Evolutionary conservation across 2,888 invertebrate genomes (phyloP).

Genomic region (Eilema caniola): DNA sequence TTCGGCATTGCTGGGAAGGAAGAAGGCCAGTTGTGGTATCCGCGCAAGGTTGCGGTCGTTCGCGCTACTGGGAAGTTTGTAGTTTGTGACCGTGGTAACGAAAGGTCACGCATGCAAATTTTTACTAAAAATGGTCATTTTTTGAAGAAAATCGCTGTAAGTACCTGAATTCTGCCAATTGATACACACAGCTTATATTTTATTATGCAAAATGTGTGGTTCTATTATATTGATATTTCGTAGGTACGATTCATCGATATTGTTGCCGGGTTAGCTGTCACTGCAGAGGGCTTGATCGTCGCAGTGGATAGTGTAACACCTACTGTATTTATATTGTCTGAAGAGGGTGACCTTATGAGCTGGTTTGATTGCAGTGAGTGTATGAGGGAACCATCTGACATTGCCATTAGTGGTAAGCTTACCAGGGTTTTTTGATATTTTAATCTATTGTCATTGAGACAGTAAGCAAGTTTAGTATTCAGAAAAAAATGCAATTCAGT

Average conservation of each 20-base stretch:
- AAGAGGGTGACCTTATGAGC: conserved; percentile 96
- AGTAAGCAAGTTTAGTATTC: background rate
- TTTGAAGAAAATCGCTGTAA: conserved; percentile 95
- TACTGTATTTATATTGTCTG: conserved; percentile 97
- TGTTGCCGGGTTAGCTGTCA: conserved; percentile 97
- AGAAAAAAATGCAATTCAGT: background rate
- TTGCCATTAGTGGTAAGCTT: conserved; percentile 94
- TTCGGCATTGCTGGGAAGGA: conserved; percentile 98
- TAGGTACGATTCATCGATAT: conserved; percentile 93
- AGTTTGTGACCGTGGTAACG: conserved; percentile 99
- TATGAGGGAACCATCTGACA: conserved; percentile 99
- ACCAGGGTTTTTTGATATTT: background rate
- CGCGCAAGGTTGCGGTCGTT: conserved; percentile 97
- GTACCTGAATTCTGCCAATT: conserved; percentile 37
- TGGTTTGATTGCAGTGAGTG: conserved; percentile 99
- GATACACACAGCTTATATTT: background rate
- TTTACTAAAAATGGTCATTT: conserved; percentile 98
- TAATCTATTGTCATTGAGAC: too few relatives aligned
- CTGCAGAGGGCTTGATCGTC: conserved; percentile 96
- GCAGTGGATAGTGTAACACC: conserved; percentile 99
- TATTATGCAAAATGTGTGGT: background rate
- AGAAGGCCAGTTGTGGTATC: conserved; percentile 99
- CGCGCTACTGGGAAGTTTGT: conserved; percentile 95
- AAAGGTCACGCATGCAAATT: conserved; percentile 98
- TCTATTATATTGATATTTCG: conserved; percentile 21